Evolutionary conservation across 2,113 vertebrate genomes (phyloP), one percentile per base, ranked within the genome.

Genomic region (Spea multiplicata): DNA sequence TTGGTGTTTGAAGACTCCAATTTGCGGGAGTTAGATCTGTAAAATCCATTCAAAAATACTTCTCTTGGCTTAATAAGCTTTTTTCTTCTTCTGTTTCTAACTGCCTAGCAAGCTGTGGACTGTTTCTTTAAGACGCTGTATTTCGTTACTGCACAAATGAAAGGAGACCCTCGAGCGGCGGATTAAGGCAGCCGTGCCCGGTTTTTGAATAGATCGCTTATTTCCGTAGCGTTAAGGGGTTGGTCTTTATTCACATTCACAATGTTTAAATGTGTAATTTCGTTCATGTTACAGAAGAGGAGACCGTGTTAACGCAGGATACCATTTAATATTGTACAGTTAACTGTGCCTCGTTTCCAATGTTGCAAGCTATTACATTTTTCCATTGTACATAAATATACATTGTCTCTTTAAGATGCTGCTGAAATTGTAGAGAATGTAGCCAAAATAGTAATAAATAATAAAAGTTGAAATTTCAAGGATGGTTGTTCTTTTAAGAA

Each of bases 351-450:
- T 92, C 84, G 89, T 89, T 92, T 90, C 88, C 85, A 86, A 89
- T 91, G 88, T 93, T 90, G 88, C 91, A 93, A 91, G 90, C 91
- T 87, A 89, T 93, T 90, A 89, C 89, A 89, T 91, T 92, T 84
- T 90, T 89, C 55, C 89, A 90, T 92, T 93, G 91, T 95, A 93
- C 84, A 93, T 93, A 93, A 89, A 86, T 88, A 91, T 88, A 91
- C 86, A 90, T 89, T 91, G 90, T 93, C 90, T 92, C 90, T 92
- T 91, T 88, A 92, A 92, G 86, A 92, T 92, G 93, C 92, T 94
- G 93, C 93, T 93, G 92, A 90, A 93, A 91, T 90, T 91, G 91
- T 93, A 94, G 93, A 93, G 92, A 92, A 92, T 92, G 89, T 93
- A 94, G 93, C 89, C 87, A 89, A 92, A 92, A 89, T 84, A 91